A percentile compares a stretch with the other conserved stretches of the same genome.
These are phyloP conservation scores for Rhodophaea formosa DNA, from an alignment of 2,888 invertebrate genomes.

Conservation along the genomic window DNA sequence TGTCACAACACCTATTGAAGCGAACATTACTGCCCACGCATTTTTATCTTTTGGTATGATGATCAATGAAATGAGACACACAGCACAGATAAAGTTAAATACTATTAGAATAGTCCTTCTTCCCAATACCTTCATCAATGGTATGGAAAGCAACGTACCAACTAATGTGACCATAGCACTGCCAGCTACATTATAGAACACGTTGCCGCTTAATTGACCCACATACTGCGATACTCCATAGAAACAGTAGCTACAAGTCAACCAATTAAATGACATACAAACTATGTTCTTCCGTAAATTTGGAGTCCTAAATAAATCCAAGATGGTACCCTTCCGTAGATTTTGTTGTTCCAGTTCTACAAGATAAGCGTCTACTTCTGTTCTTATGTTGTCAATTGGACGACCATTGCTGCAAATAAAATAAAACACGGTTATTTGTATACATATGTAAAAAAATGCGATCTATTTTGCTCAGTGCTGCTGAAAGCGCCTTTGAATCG, in stretches of 20 bases:
- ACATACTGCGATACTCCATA: slow-evolving; percentile 93
- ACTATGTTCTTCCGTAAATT: slow-evolving; percentile 86
- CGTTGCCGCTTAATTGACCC: slow-evolving; percentile 88
- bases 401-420: slow-evolving; percentile 69
- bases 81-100: slow-evolving; percentile 83
- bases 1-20: slow-evolving; percentile 88
- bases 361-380: slow-evolving; percentile 60
- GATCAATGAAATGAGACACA: slow-evolving; percentile 82
- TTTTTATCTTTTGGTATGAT: slow-evolving; percentile 75
- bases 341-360: slow-evolving; percentile 49
- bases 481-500: too few species aligned
- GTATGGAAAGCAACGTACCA: slow-evolving; percentile 83
- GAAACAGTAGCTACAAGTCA: slow-evolving; percentile 87
- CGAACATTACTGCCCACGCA: slow-evolving; percentile 79
- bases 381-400: slow-evolving; percentile 67
- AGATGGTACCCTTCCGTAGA: slow-evolving; percentile 75
- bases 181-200: slow-evolving; percentile 90
- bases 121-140: slow-evolving; percentile 84
- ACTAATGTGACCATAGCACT: slow-evolving; percentile 84
- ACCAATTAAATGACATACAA: slow-evolving; percentile 88
- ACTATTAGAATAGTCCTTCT: slow-evolving; percentile 83
- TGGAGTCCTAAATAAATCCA: slow-evolving; percentile 87
- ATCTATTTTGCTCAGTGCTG: too few species aligned
- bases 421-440: not conserved
- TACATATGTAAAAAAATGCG: too few species aligned